Evolutionary conservation across 2,113 vertebrate species (phyloP).

Genomic region (Cygnus buccinator): DNA sequence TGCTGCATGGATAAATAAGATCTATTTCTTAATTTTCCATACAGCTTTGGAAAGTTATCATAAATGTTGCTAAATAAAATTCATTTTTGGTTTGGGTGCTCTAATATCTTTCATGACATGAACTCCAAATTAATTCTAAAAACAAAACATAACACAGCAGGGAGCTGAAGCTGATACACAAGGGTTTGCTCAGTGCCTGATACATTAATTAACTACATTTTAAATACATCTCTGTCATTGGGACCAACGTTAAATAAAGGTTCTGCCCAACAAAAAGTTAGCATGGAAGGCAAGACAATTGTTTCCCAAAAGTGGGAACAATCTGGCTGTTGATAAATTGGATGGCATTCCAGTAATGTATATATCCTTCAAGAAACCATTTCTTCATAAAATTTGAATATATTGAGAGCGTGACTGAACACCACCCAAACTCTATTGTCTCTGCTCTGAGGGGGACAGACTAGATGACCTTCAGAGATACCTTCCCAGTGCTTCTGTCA

Average conservation of each 20-base stretch:
- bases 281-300: background rate
- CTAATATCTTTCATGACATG: background rate
- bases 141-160: conserved; percentile 18
- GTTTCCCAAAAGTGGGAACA: background rate
- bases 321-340: background rate
- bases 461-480: background rate
- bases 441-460: background rate
- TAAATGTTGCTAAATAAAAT: conserved; percentile 1
- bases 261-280: background rate
- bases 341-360: background rate
- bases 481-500: background rate
- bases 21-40: background rate
- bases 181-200: conserved; percentile 29
- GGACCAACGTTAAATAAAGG: conserved; percentile 41
- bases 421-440: background rate
- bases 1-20: background rate
- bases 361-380: background rate
- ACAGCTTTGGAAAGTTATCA: conserved; percentile 8
- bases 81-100: background rate
- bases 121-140: background rate
- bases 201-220: conserved; percentile 62
- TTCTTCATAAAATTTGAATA: background rate
- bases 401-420: background rate
- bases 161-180: conserved; percentile 29
- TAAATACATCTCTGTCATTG: background rate